Evolutionary conservation across 2,797 vertebrate genomes (phyloP).

Genomic region (Onychomys torridus): DNA sequence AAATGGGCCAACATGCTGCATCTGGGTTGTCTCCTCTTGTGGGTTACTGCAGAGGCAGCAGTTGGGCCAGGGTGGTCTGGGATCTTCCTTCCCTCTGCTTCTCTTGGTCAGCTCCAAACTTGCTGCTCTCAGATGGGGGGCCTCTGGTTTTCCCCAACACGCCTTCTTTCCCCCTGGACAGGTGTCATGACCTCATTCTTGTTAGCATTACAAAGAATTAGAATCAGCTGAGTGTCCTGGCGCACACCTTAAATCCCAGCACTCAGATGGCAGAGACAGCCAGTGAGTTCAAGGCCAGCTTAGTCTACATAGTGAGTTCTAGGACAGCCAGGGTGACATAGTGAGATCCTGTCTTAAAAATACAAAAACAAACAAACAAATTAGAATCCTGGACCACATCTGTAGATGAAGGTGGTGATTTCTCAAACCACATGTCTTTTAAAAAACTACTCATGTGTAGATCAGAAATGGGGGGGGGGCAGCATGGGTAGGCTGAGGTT

Average conservation of each 20-base stretch:
- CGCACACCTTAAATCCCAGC: neutral
- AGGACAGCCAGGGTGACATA: neutral
- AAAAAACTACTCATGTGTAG: neutral
- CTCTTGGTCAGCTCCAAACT: neutral
- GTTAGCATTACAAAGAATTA: neutral
- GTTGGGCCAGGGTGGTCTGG: too few relatives aligned
- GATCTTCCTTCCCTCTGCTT: too few relatives aligned
- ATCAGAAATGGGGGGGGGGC: neutral
- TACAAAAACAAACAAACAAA: neutral
- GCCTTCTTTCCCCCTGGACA: neutral
- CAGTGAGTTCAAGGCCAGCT: neutral
- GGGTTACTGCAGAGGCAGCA: neutral
- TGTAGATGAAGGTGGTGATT: neutral
- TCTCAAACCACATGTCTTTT: neutral
- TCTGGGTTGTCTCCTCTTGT: fast-evolving
- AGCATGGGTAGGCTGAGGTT: fast-evolving
- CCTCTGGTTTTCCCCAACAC: neutral
- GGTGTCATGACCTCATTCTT: neutral
- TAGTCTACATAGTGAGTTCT: neutral
- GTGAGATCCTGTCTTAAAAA: neutral
- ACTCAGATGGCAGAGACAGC: neutral
- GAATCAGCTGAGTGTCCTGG: neutral
- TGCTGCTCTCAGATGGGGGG: neutral
- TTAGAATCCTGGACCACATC: neutral
- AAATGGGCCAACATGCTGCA: fast-evolving